A percentile compares a stretch with the other conserved stretches of the same genome.
These are phyloP conservation scores for Gisinianus flammeolus DNA, from an alignment of 2,888 invertebrate genomes.

Conservation along the genomic window DNA sequence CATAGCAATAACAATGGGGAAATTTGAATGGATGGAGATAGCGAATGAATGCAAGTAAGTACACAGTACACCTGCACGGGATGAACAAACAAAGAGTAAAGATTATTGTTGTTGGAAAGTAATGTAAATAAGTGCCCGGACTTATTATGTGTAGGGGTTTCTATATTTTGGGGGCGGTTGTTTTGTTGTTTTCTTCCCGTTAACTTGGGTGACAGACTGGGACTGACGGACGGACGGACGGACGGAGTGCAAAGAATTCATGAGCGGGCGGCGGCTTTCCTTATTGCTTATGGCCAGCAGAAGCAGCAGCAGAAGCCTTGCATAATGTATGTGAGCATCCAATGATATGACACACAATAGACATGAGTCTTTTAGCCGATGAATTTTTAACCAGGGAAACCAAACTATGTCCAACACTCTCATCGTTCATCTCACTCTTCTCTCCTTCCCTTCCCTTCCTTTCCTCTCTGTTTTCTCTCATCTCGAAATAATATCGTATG, in stretches of 20 bases:
- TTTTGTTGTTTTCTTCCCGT: neutral
- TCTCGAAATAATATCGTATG: too few relatives aligned
- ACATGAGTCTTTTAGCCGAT: conserved; percentile 37
- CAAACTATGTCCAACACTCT: neutral
- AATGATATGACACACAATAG: conserved; percentile 40
- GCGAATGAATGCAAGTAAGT: too few relatives aligned
- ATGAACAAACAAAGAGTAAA: conserved; percentile 7
- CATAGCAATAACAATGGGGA: too few relatives aligned
- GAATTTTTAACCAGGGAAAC: conserved; percentile 24
- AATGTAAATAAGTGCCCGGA: conserved; percentile 28
- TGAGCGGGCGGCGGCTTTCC: neutral
- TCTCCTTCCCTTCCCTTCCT: neutral
- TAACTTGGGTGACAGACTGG: neutral
- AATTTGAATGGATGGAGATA: neutral
- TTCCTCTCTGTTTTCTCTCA: too few relatives aligned
- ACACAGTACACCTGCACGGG: too few relatives aligned
- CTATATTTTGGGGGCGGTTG: neutral
- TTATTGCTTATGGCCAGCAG: neutral
- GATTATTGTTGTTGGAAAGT: conserved; percentile 3
- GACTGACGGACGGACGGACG: neutral
- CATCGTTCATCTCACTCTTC: neutral
- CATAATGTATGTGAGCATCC: conserved; percentile 38
- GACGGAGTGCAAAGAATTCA: too few relatives aligned
- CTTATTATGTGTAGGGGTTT: neutral
- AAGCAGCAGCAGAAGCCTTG: too few relatives aligned